A percentile compares a stretch with the other conserved stretches of the same genome.
Conservation (phyloP, 2,888 invertebrate genomes). For the Leptopilina drosophilae region DNA sequence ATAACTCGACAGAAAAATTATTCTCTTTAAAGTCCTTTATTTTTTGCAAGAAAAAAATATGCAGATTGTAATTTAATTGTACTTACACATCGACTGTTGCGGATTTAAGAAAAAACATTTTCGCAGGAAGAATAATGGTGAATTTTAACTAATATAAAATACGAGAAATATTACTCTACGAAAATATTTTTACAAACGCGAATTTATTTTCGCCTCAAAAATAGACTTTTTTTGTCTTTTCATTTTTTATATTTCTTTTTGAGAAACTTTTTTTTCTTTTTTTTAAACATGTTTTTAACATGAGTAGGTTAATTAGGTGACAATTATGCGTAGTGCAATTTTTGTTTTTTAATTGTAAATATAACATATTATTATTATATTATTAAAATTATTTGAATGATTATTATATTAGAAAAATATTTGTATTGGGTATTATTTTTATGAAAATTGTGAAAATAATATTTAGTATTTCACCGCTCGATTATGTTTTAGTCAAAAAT, state of each 20-base stretch:
- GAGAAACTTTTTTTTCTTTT: not conserved
- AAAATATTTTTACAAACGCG: no score
- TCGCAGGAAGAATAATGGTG: conserved; percentile 45
- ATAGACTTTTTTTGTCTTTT: not conserved
- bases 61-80: conserved; percentile 58
- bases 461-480: not conserved
- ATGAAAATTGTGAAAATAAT: not conserved
- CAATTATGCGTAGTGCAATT: conserved; percentile 23
- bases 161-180: conserved; percentile 9
- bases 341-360: not conserved
- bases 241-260: conserved; percentile 6
- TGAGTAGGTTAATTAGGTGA: not conserved
- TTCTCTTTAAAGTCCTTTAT: conserved; percentile 24
- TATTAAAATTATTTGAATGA: not conserved
- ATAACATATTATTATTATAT: conserved; percentile 19
- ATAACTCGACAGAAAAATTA: not conserved
- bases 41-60: conserved; percentile 40
- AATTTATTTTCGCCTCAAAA: no score
- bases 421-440: no score
- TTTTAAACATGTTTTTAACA: not conserved
- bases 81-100: conserved; percentile 64
- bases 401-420: no score
- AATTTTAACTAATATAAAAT: conserved; percentile 15
- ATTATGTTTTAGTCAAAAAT: conserved; percentile 47
- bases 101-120: conserved; percentile 49